Conservation (phyloP, 2,113 vertebrate species). For the Gavialis gangeticus region DNA sequence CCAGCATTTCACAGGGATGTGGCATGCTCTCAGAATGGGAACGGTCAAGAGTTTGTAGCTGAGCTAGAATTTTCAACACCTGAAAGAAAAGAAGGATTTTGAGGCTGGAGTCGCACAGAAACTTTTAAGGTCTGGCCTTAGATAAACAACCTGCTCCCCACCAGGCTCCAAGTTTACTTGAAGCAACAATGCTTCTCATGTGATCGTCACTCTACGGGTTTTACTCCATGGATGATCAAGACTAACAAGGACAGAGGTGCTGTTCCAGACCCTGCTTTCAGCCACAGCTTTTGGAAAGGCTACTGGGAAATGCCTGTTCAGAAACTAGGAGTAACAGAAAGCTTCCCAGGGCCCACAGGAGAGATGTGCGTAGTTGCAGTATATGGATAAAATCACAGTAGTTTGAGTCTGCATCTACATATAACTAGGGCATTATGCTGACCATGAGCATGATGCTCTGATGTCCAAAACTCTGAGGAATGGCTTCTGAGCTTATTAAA, state of each 20-base stretch:
- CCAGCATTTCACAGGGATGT: background rate
- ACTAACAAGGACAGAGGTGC: background rate
- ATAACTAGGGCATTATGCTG: background rate
- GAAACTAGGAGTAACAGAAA: background rate
- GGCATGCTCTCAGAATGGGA: background rate
- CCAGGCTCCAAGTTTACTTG: background rate
- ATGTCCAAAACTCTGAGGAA: background rate
- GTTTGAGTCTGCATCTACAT: background rate
- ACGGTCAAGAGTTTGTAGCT: background rate
- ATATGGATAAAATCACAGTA: background rate
- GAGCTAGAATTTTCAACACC: background rate
- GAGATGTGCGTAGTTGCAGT: background rate
- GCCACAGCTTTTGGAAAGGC: background rate
- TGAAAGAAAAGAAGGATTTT: background rate
- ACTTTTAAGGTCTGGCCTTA: background rate
- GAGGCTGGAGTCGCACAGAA: background rate
- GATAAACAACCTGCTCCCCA: background rate
- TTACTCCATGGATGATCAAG: background rate
- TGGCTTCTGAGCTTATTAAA: background rate
- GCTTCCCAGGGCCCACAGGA: background rate
- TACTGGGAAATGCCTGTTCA: background rate
- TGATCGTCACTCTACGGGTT: background rate
- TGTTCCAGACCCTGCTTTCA: background rate
- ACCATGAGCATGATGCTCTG: background rate
- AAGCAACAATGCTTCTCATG: background rate